A percentile compares a stretch with the other conserved stretches of the same genome.
These are phyloP conservation scores for Parthenolecanium corni DNA, from an alignment of 2,888 invertebrate genomes.

Conservation along the genomic window DNA sequence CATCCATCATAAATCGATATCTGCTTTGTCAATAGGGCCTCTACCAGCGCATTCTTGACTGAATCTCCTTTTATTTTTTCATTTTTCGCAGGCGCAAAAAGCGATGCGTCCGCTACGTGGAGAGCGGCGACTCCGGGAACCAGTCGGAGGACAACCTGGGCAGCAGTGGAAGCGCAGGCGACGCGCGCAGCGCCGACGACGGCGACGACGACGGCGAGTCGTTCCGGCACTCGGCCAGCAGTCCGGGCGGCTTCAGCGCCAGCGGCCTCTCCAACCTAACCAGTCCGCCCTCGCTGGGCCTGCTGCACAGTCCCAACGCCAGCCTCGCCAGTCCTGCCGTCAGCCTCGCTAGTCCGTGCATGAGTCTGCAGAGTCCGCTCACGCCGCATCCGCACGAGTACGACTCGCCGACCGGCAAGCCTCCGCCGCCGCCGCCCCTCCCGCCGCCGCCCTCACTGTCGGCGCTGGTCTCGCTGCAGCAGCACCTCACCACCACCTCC, in stretches of 20 bases:
- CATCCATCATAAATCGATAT: too few relatives aligned
- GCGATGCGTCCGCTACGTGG: slow-evolving; percentile 92
- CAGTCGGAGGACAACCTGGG: slow-evolving; percentile 63
- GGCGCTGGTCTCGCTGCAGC: too few relatives aligned
- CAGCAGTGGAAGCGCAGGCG: slow-evolving; percentile 66
- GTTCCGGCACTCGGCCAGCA: slow-evolving; percentile 41
- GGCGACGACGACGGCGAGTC: slow-evolving; percentile 52
- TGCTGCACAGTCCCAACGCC: slow-evolving; percentile 67
- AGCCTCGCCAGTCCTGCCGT: slow-evolving; percentile 54
- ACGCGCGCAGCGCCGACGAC: slow-evolving; percentile 54
- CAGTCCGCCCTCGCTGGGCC: slow-evolving; percentile 52
- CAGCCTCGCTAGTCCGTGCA: slow-evolving; percentile 46
- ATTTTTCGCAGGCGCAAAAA: slow-evolving; percentile 73
- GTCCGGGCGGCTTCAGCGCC: slow-evolving; percentile 51
- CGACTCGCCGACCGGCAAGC: slow-evolving; percentile 37
- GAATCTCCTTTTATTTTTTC: slow-evolving; percentile 30
- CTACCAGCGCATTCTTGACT: too few relatives aligned
- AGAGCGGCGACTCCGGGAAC: slow-evolving; percentile 54
- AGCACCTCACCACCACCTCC: too few relatives aligned
- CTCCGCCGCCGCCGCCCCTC: slow-evolving; percentile 10
- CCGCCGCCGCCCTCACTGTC: too few relatives aligned
- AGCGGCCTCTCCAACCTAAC: slow-evolving; percentile 57
- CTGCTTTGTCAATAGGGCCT: too few relatives aligned
- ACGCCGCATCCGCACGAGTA: slow-evolving; percentile 38
- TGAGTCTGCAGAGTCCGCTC: slow-evolving; percentile 42